Conservation (phyloP, 1,140 invertebrate species). For the Penaeus chinensis region DNA sequence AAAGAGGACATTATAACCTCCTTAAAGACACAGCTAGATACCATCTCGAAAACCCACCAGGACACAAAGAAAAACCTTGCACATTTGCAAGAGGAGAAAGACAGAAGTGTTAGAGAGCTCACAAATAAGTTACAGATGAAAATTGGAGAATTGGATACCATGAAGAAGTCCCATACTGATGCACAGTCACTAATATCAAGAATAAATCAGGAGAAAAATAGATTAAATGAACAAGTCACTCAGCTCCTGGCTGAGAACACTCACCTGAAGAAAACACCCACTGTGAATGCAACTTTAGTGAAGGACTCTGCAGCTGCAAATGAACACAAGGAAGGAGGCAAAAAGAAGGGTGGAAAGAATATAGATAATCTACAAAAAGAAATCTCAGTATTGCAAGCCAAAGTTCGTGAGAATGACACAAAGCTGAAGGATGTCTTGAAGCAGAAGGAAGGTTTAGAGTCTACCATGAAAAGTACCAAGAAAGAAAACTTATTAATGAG, state of each 20-base stretch:
- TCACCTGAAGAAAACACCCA: constrained; percentile 34
- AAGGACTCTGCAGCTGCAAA: constrained; percentile 9
- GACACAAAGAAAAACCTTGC: too few species aligned
- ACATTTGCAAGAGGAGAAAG: neutral
- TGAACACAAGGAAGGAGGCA: constrained; percentile 11
- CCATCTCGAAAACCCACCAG: too few species aligned
- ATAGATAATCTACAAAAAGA: constrained; percentile 35
- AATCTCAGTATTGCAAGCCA: neutral
- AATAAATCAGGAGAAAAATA: constrained; percentile 31
- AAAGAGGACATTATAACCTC: too few species aligned
- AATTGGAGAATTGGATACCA: neutral
- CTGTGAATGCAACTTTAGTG: constrained; percentile 1
- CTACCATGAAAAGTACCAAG: constrained; percentile 26
- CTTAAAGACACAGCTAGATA: too few species aligned
- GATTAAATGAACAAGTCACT: constrained; percentile 20
- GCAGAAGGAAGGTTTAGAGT: constrained; percentile 38
- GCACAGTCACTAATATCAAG: neutral
- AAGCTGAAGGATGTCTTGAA: constrained; percentile 39
- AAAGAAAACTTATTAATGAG: constrained; percentile 44
- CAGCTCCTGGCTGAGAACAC: constrained; percentile 34
- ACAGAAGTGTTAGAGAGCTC: neutral
- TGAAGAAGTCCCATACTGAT: constrained; percentile 24
- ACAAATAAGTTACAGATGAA: neutral
- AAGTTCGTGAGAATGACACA: constrained; percentile 2
- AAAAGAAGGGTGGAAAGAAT: constrained; percentile 14